Evolutionary conservation across 2,113 vertebrate genomes (phyloP).

Genomic region (Thamnaconus septentrionalis): DNA sequence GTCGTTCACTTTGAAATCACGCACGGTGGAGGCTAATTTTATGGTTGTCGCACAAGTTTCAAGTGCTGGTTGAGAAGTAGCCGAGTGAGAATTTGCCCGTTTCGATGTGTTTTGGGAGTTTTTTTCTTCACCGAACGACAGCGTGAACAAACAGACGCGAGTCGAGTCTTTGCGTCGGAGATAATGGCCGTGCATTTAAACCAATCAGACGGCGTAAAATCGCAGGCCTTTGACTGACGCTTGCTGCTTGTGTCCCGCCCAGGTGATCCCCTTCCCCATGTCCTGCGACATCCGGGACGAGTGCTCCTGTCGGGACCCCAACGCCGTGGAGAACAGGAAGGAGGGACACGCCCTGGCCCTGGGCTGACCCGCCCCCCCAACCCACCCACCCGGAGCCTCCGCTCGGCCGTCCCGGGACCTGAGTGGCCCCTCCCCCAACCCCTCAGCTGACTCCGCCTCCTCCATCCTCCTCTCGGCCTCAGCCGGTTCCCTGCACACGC

Average conservation of each 20-base stretch:
- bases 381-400: slow-evolving; percentile 71
- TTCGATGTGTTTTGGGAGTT: no score
- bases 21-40: neutral
- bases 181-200: no score
- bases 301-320: slow-evolving; percentile 93
- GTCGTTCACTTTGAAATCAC: slow-evolving; percentile 17
- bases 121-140: no score
- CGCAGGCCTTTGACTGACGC: neutral
- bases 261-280: slow-evolving; percentile 97
- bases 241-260: slow-evolving; percentile 30
- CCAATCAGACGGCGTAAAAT: no score
- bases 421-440: slow-evolving; percentile 66
- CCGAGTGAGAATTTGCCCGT: no score
- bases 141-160: no score
- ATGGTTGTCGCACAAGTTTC: no score
- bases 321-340: slow-evolving; percentile 86
- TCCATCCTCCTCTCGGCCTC: slow-evolving; percentile 60
- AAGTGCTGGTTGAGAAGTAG: no score
- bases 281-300: slow-evolving; percentile 91
- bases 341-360: slow-evolving; percentile 81
- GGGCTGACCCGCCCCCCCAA: slow-evolving; percentile 77
- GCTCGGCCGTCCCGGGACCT: slow-evolving; percentile 58
- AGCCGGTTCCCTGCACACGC: slow-evolving; percentile 73
- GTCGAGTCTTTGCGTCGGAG: no score
- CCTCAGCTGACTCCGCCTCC: slow-evolving; percentile 46